These are phyloP conservation scores for Ochotona princeps DNA, from an alignment of 2,113 vertebrate species.

Conservation along the genomic window DNA sequence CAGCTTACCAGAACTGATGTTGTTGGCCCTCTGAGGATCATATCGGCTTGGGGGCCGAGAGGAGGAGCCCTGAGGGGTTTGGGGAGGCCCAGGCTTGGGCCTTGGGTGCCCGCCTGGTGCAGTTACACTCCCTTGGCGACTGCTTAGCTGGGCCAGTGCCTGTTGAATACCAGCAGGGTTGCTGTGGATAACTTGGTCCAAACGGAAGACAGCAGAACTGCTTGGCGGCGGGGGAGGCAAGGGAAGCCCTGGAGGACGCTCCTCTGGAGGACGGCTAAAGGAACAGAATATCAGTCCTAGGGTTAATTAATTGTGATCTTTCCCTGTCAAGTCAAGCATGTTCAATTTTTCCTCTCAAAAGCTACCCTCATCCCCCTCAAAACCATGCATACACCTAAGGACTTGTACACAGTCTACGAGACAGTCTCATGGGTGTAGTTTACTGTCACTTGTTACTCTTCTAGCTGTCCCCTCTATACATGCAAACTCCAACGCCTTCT, in stretches of 20 bases:
- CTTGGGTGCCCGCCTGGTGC: conserved; percentile 72
- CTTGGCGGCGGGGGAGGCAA: conserved; percentile 81
- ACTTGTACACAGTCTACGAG: accelerated
- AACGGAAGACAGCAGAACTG: conserved; percentile 85
- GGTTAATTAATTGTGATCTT: not conserved
- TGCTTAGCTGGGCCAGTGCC: conserved; percentile 84
- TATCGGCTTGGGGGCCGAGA: conserved; percentile 56
- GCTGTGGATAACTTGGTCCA: conserved; percentile 86
- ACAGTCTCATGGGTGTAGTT: accelerated
- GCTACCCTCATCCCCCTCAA: not conserved
- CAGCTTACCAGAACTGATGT: conserved; percentile 62
- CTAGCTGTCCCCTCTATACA: accelerated
- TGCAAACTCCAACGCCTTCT: accelerated
- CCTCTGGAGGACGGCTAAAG: conserved; percentile 81
- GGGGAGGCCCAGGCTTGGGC: conserved; percentile 70
- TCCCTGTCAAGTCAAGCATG: not conserved
- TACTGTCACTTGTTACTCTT: too few relatives aligned
- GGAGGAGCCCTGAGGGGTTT: conserved; percentile 52
- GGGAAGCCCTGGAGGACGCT: conserved; percentile 78
- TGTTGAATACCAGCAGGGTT: conserved; percentile 86
- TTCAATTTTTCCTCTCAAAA: not conserved
- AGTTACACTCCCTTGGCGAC: conserved; percentile 73
- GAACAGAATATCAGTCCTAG: not conserved
- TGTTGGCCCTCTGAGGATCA: conserved; percentile 53
- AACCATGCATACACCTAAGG: not conserved